Conservation (phyloP, 2,797 vertebrate species). For the Neosilurus mollespiculum region DNA sequence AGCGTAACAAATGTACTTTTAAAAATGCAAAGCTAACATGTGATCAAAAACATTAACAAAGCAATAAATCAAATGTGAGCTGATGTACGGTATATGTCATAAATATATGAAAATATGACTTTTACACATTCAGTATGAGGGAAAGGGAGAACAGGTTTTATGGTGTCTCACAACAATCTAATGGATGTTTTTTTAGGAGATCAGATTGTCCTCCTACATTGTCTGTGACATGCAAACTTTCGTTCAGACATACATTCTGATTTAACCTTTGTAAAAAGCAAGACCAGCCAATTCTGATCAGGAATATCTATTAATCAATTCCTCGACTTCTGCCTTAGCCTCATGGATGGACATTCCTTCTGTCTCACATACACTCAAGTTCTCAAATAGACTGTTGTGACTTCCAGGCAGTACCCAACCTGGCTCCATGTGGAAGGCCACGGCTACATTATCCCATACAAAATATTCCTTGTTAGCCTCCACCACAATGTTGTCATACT, state of each 20-base stretch:
- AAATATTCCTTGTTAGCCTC: constrained; percentile 28
- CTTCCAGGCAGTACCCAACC: constrained; percentile 13
- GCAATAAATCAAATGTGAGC: not conserved
- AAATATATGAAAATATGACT: not conserved
- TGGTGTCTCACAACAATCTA: not conserved
- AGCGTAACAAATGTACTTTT: constrained; percentile 6
- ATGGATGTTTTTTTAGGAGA: not conserved
- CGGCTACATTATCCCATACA: constrained; percentile 58
- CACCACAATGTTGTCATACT: constrained; percentile 4
- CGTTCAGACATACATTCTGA: not conserved
- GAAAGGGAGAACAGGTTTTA: not conserved
- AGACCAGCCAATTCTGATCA: not conserved
- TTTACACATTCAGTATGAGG: not conserved
- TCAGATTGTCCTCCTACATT: not conserved
- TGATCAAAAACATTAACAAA: not conserved
- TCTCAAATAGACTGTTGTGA: not conserved
- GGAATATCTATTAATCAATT: not conserved
- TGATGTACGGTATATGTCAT: not conserved
- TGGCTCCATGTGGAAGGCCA: constrained; percentile 54
- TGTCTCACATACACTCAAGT: constrained; percentile 26
- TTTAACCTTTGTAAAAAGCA: not conserved
- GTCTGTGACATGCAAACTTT: not conserved
- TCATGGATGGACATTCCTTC: not conserved
- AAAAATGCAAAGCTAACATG: not conserved
- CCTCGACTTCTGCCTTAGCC: not conserved